Conservation (phyloP, 2,113 vertebrate genomes). For the Triplophysa dalaica region DNA sequence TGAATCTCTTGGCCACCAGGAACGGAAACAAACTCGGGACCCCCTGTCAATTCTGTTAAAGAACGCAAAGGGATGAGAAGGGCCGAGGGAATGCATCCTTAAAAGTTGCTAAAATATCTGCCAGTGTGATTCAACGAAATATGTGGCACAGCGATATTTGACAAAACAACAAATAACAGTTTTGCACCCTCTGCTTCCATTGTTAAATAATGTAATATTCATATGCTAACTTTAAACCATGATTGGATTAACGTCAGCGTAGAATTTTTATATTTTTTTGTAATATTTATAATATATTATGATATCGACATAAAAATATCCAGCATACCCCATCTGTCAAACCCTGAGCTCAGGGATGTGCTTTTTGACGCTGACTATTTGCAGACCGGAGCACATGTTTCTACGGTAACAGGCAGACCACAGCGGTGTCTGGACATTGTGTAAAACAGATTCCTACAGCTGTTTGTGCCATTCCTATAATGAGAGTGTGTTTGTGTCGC, state of each 20-base stretch:
- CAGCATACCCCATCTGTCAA: background rate
- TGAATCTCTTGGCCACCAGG: conserved; percentile 51
- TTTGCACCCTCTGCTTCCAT: background rate
- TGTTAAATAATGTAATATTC: background rate
- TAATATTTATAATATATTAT: no score
- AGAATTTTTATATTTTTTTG: no score
- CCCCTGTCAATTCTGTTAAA: conserved; percentile 40
- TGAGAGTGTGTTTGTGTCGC: conserved; percentile 36
- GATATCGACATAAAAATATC: no score
- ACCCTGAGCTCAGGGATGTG: background rate
- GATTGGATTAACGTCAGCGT: no score
- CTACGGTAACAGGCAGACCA: conserved; percentile 62
- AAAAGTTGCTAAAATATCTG: conserved; percentile 44
- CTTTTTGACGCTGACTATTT: conserved; percentile 63
- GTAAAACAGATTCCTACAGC: conserved; percentile 47
- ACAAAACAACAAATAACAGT: background rate
- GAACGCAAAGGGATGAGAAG: background rate
- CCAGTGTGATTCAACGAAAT: background rate
- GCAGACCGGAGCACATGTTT: conserved; percentile 60
- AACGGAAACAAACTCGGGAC: conserved; percentile 49
- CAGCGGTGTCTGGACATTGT: conserved; percentile 48
- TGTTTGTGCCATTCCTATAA: conserved; percentile 48
- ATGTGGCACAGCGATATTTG: background rate
- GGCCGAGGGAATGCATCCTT: conserved; percentile 58
- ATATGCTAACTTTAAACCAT: no score